Evolutionary conservation across 2,797 vertebrate genomes (phyloP), one percentile per base, ranked within the genome.

Genomic region (Geotrypetes seraphini): DNA sequence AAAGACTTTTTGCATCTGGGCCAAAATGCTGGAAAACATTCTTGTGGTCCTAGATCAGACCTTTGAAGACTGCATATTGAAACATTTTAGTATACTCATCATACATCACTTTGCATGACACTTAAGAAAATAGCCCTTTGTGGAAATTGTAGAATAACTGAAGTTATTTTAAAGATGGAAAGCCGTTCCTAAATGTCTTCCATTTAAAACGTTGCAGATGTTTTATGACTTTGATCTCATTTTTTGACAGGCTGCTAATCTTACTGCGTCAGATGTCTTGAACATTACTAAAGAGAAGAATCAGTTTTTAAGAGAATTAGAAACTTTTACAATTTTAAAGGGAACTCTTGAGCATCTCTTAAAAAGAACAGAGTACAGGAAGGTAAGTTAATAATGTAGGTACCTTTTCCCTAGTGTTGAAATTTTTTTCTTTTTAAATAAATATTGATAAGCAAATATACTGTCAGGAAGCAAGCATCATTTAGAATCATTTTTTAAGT

Each of bases 281-380:
- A 49, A 37, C 36, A 55, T 77, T 44, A 39, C 60, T 22, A 69
- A 79, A 36, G 85, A 86, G 52, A 81, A 66, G 27, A 57, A 69
- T 48, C 69, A 87, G 34, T 39, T 90, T 54, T 54, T 80, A 50
- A 79, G 85, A 47, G 82, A 87, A 52, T 42, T 88, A 64, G 79
- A 83, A 29, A 63, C 67, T 26, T 86, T 90, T 39, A 77, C 56
- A 57, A 17, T 10, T 13, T 56, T 75, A 22, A 89, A 85, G 60
- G 66, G 71, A 50, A 64, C 68, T 17, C 75, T 88, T 27, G 68
- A 77, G 15, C 62, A 71, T 33, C 81, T 72, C 48, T 49, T 86
- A 40, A 80, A 72, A 52, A 62, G 63, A 30, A 57, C 73, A 24
- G 63, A 73, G 47, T 49, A 69, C 35, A 43, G 56, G 28, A 78